These are phyloP conservation scores for Willisornis vidua DNA, from an alignment of 2,113 vertebrate genomes.

Conservation along the genomic window DNA sequence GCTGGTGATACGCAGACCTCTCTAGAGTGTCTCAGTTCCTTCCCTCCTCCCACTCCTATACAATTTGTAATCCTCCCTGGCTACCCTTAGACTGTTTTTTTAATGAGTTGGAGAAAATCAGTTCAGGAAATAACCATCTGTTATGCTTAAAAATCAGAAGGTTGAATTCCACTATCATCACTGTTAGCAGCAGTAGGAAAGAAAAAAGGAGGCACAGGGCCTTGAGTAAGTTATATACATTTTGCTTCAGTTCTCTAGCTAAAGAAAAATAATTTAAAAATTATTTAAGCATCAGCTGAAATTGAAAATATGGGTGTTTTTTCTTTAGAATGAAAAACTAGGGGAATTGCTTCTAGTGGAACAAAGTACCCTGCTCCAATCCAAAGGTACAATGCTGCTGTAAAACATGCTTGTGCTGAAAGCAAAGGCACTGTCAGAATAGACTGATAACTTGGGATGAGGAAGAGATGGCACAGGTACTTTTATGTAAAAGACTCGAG, in stretches of 20 bases:
- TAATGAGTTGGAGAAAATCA: not conserved
- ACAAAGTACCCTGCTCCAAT: not conserved
- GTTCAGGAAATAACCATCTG: not conserved
- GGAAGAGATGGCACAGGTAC: not conserved
- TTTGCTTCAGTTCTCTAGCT: not conserved
- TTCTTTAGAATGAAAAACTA: not conserved
- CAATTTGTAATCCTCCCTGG: not conserved
- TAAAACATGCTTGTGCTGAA: not conserved
- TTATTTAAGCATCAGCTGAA: not conserved
- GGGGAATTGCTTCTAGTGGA: not conserved
- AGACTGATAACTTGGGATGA: not conserved
- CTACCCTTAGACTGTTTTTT: not conserved
- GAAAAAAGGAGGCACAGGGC: not conserved
- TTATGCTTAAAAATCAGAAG: conserved; percentile 9
- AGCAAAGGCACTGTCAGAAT: not conserved
- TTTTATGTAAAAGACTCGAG: not conserved
- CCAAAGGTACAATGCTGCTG: not conserved
- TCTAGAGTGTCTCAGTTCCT: not conserved
- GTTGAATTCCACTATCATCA: not conserved
- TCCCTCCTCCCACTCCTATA: not conserved
- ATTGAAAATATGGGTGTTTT: not conserved
- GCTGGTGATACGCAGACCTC: not conserved
- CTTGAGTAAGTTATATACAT: not conserved
- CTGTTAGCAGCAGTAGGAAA: not conserved
- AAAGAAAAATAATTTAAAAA: not conserved